Evolutionary conservation across 2,113 vertebrate species (phyloP).

Genomic region (Lathamus discolor): DNA sequence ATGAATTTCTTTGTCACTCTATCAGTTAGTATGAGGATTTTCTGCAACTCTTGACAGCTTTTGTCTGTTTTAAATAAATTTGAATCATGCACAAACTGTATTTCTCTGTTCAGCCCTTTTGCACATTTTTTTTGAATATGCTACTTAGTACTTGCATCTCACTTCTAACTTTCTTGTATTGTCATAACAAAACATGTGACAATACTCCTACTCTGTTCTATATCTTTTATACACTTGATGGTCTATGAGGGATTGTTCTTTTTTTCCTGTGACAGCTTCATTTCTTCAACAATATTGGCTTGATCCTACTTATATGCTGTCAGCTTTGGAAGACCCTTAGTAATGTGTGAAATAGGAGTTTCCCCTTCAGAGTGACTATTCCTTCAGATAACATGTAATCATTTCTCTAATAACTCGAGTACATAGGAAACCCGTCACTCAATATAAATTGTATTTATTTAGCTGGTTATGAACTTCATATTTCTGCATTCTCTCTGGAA

Average conservation of each 20-base stretch:
- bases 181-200: background rate
- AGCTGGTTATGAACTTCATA: background rate
- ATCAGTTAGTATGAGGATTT: background rate
- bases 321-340: background rate
- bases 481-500: background rate
- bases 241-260: background rate
- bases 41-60: background rate
- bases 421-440: background rate
- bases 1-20: background rate
- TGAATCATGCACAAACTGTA: background rate
- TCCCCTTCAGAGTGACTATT: background rate
- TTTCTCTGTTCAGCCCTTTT: background rate
- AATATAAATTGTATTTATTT: background rate
- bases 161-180: background rate
- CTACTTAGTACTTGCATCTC: background rate
- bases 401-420: background rate
- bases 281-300: background rate
- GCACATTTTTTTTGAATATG: background rate
- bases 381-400: background rate
- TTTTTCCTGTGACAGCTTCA: background rate
- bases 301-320: background rate
- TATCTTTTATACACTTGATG: background rate
- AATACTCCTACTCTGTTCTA: background rate
- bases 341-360: background rate
- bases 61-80: background rate